Percentiles rank a stretch among this genome's conserved stretches.
Evolutionary conservation across 64 coral and sea anemone species (phyloP).

Genomic region (Porites lutea): DNA sequence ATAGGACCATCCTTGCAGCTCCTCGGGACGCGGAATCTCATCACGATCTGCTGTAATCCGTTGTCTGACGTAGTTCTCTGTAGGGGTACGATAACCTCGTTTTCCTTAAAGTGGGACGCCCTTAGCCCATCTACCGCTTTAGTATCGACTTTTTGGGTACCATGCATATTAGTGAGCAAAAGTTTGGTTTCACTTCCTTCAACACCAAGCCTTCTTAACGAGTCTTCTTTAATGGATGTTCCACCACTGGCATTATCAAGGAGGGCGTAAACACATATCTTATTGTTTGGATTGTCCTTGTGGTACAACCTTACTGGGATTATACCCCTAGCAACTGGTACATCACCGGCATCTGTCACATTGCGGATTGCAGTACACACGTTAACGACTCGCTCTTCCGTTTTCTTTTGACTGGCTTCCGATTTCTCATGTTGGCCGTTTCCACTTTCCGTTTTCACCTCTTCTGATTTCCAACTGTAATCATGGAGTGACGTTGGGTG

Average conservation of each 20-base stretch:
- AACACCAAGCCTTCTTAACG: slow-evolving; percentile 36
- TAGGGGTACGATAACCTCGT: not conserved
- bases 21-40: slow-evolving; percentile 30
- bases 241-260: slow-evolving; percentile 67
- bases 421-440: not conserved
- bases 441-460: too few species aligned
- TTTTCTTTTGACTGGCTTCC: not conserved
- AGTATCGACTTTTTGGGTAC: slow-evolving; percentile 50
- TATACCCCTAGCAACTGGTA: slow-evolving; percentile 54
- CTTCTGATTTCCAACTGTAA: too few species aligned
- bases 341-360: slow-evolving; percentile 31
- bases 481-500: too few species aligned
- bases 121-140: slow-evolving; percentile 48
- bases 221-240: slow-evolving; percentile 42
- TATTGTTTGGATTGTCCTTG: slow-evolving; percentile 31
- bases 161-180: slow-evolving; percentile 71
- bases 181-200: slow-evolving; percentile 62
- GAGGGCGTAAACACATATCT: slow-evolving; percentile 48
- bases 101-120: not conserved
- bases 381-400: not conserved
- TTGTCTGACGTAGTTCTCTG: slow-evolving; percentile 21
- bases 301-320: slow-evolving; percentile 68
- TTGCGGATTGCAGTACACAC: not conserved
- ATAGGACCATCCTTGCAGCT: slow-evolving; percentile 4
- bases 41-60: slow-evolving; percentile 13